Base-by-base conservation (phyloP, 2,113 vertebrate genomes). In the Leptocoma aspasia region DNA sequence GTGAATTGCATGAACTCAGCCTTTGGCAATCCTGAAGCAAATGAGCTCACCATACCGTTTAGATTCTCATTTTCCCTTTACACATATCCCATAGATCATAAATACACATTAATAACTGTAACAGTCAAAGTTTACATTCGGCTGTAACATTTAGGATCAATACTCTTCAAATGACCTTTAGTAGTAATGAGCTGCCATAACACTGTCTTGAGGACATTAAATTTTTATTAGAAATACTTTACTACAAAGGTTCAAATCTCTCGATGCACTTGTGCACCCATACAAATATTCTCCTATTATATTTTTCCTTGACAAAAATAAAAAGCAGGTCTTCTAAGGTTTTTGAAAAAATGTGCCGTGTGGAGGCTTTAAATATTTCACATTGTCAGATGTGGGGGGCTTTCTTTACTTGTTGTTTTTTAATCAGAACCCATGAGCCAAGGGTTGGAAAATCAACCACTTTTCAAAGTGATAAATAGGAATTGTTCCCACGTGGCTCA, bases 101-200 rank as follows among this genome's bases (percentile, higher is more conserved):
- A 97, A 96, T 96, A 96, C 76, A 95, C 86, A 97, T 97, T 96
- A 96, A 96, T 95, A 96, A 97, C 92, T 93, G 82, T 90, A 96
- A 94, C 94, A 96, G 94, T 95, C 95, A 95, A 95, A 92, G 94
- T 96, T 97, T 97, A 97, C 91, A 94, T 95, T 96, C 71, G 0
- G 75, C 91, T 92, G 94, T 97, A 97, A 95, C 96, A 97, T 96
- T 97, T 92, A 92, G 92, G 95, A 97, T 96, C 96, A 94, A 96
- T 96, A 96, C 95, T 97, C 94, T 97, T 96, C 95, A 96, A 95
- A 96, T 96, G 95, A 97, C 95, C 95, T 97, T 97, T 96, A 94
- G 92, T 89, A 96, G 92, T 96, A 96, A 96, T 96, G 94, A 97
- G 96, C 91, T 96, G 92, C 94, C 95, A 95, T 96, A 94, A 96